phyloP scores from a whole-genome alignment of 2,113 vertebrate genomes.

The Cathartes aura region DNA sequence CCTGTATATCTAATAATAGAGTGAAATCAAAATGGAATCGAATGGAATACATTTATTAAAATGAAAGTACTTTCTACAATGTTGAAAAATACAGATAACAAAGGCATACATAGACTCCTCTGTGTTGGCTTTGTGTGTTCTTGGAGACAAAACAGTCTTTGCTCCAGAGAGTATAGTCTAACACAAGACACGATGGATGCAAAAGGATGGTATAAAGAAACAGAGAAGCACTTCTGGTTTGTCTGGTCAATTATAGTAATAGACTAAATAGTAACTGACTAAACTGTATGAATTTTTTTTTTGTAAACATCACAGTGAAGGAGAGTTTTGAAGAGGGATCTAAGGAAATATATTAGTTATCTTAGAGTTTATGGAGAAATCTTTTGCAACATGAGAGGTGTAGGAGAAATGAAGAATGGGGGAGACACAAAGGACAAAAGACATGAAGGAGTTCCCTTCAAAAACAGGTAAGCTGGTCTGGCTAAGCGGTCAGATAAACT shows the following conservation, averaged over 20 bases:
- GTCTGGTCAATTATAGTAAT: background rate
- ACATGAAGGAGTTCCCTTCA: background rate
- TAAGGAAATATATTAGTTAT: background rate
- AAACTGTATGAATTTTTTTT: background rate
- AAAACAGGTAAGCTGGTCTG: background rate
- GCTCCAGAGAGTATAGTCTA: background rate
- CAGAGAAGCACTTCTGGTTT: background rate
- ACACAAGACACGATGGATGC: background rate
- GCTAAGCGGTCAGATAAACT: background rate
- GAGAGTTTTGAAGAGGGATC: background rate
- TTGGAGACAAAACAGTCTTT: background rate
- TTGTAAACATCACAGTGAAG: background rate
- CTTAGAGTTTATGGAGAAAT: background rate
- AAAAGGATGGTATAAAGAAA: background rate
- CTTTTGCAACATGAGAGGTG: background rate
- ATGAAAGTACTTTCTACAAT: background rate
- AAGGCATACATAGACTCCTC: background rate
- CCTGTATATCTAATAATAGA: constrained; percentile 8
- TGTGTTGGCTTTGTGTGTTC: background rate
- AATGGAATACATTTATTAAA: constrained; percentile 13
- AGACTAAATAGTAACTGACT: background rate
- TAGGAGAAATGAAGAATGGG: background rate
- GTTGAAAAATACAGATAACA: background rate
- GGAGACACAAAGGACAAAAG: background rate
- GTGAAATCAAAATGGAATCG: background rate